phyloP scores from a whole-genome alignment of 2,113 vertebrate genomes.

The Bungarus multicinctus region DNA sequence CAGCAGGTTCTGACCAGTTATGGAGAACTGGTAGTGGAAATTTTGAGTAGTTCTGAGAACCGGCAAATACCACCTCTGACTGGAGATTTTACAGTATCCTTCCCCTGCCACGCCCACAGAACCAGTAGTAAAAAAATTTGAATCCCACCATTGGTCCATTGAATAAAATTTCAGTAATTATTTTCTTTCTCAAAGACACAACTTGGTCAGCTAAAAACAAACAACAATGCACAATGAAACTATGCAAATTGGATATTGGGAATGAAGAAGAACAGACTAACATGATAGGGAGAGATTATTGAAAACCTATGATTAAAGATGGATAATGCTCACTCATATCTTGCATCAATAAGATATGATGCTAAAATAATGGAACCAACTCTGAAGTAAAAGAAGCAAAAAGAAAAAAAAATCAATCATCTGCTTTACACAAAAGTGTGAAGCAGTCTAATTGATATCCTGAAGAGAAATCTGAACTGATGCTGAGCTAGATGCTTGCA shows the following conservation, averaged over 20 bases:
- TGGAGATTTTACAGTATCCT: no score
- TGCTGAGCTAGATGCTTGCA: background rate
- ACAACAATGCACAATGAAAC: background rate
- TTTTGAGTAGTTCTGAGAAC: no score
- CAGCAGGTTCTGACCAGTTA: no score
- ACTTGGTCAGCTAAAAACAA: background rate
- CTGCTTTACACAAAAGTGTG: background rate
- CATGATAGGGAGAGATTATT: background rate
- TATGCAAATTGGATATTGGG: rapidly evolving
- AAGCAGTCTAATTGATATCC: background rate
- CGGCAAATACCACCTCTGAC: no score
- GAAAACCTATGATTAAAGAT: background rate
- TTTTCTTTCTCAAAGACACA: background rate
- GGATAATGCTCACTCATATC: background rate
- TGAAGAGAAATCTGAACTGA: background rate
- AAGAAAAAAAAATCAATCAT: background rate
- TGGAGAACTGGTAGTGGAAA: no score
- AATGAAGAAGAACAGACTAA: background rate
- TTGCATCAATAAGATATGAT: background rate
- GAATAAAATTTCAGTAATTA: background rate
- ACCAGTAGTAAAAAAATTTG: no score
- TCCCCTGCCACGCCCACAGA: no score
- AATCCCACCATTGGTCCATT: no score
- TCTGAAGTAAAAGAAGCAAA: background rate
- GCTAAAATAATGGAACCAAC: background rate